Evolutionary conservation across 2,113 vertebrate genomes (phyloP).

Genomic region (Marmota monax): DNA sequence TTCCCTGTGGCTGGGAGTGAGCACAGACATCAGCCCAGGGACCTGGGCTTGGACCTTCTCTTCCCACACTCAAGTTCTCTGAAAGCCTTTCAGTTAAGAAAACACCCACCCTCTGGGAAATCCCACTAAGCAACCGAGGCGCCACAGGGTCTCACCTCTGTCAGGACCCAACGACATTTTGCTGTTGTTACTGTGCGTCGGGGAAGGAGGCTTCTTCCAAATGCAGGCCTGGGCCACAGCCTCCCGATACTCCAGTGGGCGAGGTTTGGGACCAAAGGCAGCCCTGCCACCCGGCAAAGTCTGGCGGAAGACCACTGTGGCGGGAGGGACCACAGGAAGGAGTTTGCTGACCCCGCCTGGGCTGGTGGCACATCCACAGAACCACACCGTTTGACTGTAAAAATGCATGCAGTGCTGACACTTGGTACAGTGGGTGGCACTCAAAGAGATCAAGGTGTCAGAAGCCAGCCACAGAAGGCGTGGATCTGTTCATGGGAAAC

Average conservation of each 20-base stretch:
- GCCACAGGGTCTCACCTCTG: neutral
- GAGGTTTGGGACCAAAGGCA: rapidly evolving
- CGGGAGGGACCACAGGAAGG: rapidly evolving
- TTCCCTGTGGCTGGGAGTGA: rapidly evolving
- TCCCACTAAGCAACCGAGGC: neutral
- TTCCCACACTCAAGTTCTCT: neutral
- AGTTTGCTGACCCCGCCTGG: rapidly evolving
- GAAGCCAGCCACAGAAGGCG: neutral
- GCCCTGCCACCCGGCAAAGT: rapidly evolving
- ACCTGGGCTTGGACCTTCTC: no score
- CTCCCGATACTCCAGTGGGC: neutral
- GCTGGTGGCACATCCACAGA: rapidly evolving
- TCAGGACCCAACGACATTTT: rapidly evolving
- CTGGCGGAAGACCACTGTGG: rapidly evolving
- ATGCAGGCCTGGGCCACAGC: rapidly evolving
- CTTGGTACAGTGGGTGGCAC: rapidly evolving
- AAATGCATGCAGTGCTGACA: rapidly evolving
- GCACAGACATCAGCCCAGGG: no score
- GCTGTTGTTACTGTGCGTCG: rapidly evolving
- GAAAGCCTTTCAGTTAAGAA: neutral
- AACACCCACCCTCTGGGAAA: neutral
- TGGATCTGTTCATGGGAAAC: neutral
- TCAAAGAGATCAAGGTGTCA: rapidly evolving
- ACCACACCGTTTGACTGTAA: rapidly evolving
- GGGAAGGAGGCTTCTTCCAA: no score